Evolutionary conservation across 2,797 vertebrate species (phyloP).

Genomic region (Chelon labrosus): DNA sequence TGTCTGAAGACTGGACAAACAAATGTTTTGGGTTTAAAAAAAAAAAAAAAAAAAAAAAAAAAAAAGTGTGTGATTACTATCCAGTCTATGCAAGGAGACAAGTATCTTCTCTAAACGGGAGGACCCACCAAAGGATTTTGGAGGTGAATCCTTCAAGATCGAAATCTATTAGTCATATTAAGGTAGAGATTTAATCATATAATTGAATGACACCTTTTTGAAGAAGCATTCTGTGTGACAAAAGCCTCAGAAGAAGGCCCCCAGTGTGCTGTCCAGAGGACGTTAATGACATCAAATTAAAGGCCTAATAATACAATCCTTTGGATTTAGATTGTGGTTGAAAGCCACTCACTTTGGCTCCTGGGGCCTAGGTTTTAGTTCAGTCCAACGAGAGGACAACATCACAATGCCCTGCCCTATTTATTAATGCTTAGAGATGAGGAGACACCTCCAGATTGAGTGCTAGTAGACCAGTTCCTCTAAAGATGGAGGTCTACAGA

Average conservation of each 20-base stretch:
- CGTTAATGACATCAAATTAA: slow-evolving; percentile 52
- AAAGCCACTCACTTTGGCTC: slow-evolving; percentile 68
- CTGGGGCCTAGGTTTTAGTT: slow-evolving; percentile 59
- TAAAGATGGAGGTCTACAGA: slow-evolving; percentile 77
- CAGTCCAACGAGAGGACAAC: slow-evolving; percentile 48
- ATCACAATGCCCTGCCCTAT: slow-evolving; percentile 59
- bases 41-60: slow-evolving; percentile 12
- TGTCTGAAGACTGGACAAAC: slow-evolving; percentile 37
- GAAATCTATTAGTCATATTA: slow-evolving; percentile 50
- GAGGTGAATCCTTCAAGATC: slow-evolving; percentile 46
- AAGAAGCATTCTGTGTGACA: slow-evolving; percentile 70
- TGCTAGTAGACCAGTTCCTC: slow-evolving; percentile 67
- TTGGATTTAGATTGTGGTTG: slow-evolving; percentile 67
- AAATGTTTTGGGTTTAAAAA: slow-evolving; percentile 4
- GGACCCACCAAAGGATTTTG: slow-evolving; percentile 59
- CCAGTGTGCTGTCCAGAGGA: slow-evolving; percentile 69
- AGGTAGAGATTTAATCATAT: slow-evolving; percentile 66
- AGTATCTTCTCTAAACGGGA: slow-evolving; percentile 55
- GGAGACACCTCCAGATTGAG: slow-evolving; percentile 45
- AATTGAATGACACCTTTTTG: slow-evolving; percentile 61
- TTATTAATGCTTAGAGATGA: slow-evolving; percentile 68
- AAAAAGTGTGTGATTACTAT: slow-evolving; percentile 11
- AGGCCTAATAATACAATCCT: slow-evolving; percentile 59
- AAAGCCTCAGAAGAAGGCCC: slow-evolving; percentile 64
- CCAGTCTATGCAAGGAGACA: slow-evolving; percentile 43